Evolutionary conservation across 1,140 invertebrate genomes (phyloP).

Genomic region (Lerema accius): DNA sequence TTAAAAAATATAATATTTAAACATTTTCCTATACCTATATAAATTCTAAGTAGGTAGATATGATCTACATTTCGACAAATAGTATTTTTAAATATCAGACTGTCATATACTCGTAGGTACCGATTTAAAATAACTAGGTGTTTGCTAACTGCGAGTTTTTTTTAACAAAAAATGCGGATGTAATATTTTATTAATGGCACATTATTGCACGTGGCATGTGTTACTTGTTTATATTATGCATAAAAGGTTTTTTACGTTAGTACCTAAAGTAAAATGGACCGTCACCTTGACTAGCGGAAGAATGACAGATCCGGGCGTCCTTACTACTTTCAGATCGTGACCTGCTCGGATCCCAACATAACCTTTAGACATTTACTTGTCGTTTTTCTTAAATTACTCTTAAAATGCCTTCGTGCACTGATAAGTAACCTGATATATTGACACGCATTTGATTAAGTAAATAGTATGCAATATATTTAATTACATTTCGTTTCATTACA

Average conservation of each 20-base stretch:
- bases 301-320: slow-evolving; percentile 56
- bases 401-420: too few species aligned
- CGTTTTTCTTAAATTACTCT: not conserved
- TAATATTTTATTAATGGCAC: slow-evolving; percentile 18
- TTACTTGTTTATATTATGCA: slow-evolving; percentile 2
- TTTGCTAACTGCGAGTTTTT: not conserved
- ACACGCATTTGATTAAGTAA: too few species aligned
- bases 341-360: slow-evolving; percentile 46
- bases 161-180: slow-evolving; percentile 8
- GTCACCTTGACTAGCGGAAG: slow-evolving; percentile 75
- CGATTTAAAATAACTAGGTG: not conserved
- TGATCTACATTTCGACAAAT: too few species aligned
- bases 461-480: too few species aligned
- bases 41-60: too few species aligned
- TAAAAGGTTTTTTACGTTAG: slow-evolving; percentile 14
- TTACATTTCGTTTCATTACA: too few species aligned
- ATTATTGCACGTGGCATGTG: slow-evolving; percentile 5
- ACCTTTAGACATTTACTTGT: slow-evolving; percentile 24
- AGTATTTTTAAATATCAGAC: too few species aligned
- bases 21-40: too few species aligned
- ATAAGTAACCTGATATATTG: too few species aligned
- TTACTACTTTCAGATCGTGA: slow-evolving; percentile 67
- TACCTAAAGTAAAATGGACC: slow-evolving; percentile 28
- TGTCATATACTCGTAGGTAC: too few species aligned
- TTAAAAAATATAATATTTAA: too few species aligned